Evolutionary conservation across 64 coral and sea anemone species (phyloP).

Genomic region (Montipora sp.): DNA sequence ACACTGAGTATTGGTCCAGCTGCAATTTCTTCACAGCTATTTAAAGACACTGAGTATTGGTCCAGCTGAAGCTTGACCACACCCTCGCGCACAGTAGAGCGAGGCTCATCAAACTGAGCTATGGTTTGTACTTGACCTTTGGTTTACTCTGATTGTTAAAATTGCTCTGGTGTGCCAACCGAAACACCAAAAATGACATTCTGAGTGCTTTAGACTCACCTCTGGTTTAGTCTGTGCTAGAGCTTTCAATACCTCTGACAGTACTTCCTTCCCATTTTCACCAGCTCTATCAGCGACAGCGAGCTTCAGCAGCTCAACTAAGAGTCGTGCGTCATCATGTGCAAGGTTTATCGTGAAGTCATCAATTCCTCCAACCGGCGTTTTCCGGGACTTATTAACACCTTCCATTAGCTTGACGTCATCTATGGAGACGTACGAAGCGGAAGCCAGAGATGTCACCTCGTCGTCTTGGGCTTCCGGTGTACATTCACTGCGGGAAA

Average conservation of each 20-base stretch:
- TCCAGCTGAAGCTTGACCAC: too few species aligned
- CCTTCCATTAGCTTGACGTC: conserved; percentile 81
- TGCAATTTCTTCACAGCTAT: too few species aligned
- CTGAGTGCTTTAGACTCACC: conserved; percentile 14
- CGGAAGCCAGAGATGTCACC: conserved; percentile 56
- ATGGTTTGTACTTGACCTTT: too few species aligned
- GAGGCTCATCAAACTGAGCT: too few species aligned
- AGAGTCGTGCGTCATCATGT: conserved; percentile 80
- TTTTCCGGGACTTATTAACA: conserved; percentile 42
- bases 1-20: too few species aligned
- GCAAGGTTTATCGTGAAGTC: conserved; percentile 82
- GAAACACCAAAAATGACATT: too few species aligned
- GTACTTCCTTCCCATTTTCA: conserved; percentile 69
- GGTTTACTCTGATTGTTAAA: too few species aligned
- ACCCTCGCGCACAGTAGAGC: too few species aligned
- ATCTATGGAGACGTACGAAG: conserved; percentile 71
- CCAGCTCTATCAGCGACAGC: conserved; percentile 90
- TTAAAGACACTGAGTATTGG: too few species aligned
- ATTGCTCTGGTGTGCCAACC: too few species aligned
- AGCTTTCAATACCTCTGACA: conserved; percentile 73
- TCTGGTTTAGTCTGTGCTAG: conserved; percentile 78
- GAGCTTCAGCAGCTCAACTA: conserved; percentile 93
- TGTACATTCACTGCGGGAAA: conserved; percentile 51
- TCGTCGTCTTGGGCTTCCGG: conserved; percentile 45
- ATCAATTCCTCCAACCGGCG: conserved; percentile 53